These are phyloP conservation scores for Rhynchonema sp. DNA, from an alignment of 2,888 invertebrate species.

Conservation along the genomic window DNA sequence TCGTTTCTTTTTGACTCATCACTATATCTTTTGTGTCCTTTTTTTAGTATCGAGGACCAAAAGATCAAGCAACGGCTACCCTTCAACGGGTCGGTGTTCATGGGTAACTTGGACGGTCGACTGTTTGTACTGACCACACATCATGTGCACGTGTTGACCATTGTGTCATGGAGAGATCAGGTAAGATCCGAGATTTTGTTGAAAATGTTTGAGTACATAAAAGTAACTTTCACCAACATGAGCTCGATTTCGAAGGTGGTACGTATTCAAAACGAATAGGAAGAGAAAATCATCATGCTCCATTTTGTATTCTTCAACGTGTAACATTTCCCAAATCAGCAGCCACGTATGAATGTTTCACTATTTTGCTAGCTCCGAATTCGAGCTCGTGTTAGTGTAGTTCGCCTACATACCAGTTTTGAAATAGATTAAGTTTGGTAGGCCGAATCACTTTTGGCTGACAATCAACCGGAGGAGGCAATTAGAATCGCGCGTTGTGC, in stretches of 20 bases:
- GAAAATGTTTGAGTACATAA: too few species aligned
- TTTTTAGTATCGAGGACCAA: constrained; percentile 34
- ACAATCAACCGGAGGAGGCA: constrained; percentile 36
- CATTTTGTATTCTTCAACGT: too few species aligned
- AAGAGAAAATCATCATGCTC: too few species aligned
- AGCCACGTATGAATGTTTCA: too few species aligned
- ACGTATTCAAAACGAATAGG: too few species aligned
- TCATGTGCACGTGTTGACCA: constrained; percentile 34
- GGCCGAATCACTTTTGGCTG: constrained; percentile 31
- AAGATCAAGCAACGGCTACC: constrained; percentile 36
- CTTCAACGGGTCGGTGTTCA: constrained; percentile 33
- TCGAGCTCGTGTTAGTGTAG: too few species aligned
- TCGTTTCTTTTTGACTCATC: background rate
- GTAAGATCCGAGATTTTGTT: constrained; percentile 17
- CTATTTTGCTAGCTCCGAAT: too few species aligned
- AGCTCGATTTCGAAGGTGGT: too few species aligned
- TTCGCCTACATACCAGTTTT: too few species aligned
- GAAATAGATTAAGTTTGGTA: constrained; percentile 11
- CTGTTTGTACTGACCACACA: constrained; percentile 33
- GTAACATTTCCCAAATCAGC: too few species aligned
- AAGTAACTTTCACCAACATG: background rate
- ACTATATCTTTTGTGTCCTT: constrained; percentile 23
- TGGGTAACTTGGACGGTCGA: constrained; percentile 37
- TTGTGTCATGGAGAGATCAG: constrained; percentile 38
- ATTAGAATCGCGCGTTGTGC: constrained; percentile 33